Percentiles rank a stretch among this genome's conserved stretches.
These are phyloP conservation scores for Sander lucioperca DNA, from an alignment of 2,113 vertebrate species.

Conservation along the genomic window DNA sequence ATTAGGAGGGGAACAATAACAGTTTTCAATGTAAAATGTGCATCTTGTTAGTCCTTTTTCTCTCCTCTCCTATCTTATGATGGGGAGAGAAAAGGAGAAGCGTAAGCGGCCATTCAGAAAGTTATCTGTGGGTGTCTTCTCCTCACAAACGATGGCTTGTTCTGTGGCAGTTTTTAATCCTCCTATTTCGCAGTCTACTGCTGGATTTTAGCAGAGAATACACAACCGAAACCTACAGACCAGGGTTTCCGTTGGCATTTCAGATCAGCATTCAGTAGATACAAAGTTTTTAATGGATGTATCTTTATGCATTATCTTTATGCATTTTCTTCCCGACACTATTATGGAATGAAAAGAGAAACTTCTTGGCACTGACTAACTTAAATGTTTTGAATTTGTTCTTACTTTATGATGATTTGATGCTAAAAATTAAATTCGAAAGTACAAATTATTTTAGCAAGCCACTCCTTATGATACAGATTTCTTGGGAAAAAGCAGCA, in stretches of 20 bases:
- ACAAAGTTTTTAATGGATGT: not conserved
- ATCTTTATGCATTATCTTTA: not conserved
- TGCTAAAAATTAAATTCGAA: not conserved
- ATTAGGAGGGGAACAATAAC: constrained; percentile 96
- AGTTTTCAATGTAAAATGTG: constrained; percentile 98
- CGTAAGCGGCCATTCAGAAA: constrained; percentile 85
- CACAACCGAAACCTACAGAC: not conserved
- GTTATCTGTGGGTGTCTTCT: constrained; percentile 89
- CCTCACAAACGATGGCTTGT: constrained; percentile 76
- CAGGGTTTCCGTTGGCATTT: constrained; percentile 4
- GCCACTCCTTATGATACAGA: not conserved
- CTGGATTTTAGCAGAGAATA: constrained; percentile 41
- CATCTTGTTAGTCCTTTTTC: constrained; percentile 89
- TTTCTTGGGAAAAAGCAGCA: not conserved
- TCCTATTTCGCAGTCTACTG: constrained; percentile 45
- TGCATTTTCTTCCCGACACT: not conserved
- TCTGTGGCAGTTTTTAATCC: constrained; percentile 66
- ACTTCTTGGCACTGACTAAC: not conserved
- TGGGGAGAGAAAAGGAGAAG: constrained; percentile 72
- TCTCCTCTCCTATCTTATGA: constrained; percentile 62
- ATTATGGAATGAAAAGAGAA: not conserved
- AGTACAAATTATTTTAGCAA: not conserved
- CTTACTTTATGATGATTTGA: not conserved
- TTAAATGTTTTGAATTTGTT: not conserved
- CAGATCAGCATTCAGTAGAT: not conserved